Base-by-base conservation (phyloP, 1,140 invertebrate genomes). In the Papilio polyxenes region DNA sequence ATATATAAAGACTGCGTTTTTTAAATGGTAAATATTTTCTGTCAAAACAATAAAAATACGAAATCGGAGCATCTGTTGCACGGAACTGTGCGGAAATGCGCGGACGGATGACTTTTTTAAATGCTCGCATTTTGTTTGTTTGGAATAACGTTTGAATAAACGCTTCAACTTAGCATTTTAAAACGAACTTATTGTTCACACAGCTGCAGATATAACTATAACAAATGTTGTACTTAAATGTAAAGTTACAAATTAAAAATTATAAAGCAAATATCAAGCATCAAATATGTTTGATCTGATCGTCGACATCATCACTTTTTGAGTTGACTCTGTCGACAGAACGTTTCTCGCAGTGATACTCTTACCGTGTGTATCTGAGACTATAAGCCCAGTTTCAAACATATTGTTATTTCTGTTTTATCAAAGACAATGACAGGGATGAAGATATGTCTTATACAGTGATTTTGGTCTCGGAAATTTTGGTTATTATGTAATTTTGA, bases 21-120 rank as follows among this genome's bases (percentile, higher is more conserved):
- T 72, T 37, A 72, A 72, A 72, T 37, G 13, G 65, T 23, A 37
- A 72, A 72, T 72, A 72, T 40, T 72, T 72, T 72, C 31, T 13
- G 31, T 72, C 31, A 72, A 72, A 72, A 72, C 31, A 72, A 72
- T 13, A 72, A 72, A 72, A 72, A 72, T 72, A 72, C 31, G 31
- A 72, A 72, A 72, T 40, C 65, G 10, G 23, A 72, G 65, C 65
- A 72, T 72, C 65, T 72, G 65, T 72, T 72, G 65, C 65, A 72
- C 65, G 65, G 65, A 72, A 72, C 65, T 40, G 31, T 65, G 62
- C 62, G 65, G 65, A 72, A 72, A 13, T 72, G 65, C 6, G 65
- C 65, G 65, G 65, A 72, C 65, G 65, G 65, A 72, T 72, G 65
- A 72, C 65, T 72, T 72, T 72, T 72, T 72, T 72, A 72, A 72